Percentiles rank a stretch among this genome's conserved stretches.
These are phyloP conservation scores for Dolichoris vasculosae DNA, from an alignment of 1,140 invertebrate genomes.

Conservation along the genomic window DNA sequence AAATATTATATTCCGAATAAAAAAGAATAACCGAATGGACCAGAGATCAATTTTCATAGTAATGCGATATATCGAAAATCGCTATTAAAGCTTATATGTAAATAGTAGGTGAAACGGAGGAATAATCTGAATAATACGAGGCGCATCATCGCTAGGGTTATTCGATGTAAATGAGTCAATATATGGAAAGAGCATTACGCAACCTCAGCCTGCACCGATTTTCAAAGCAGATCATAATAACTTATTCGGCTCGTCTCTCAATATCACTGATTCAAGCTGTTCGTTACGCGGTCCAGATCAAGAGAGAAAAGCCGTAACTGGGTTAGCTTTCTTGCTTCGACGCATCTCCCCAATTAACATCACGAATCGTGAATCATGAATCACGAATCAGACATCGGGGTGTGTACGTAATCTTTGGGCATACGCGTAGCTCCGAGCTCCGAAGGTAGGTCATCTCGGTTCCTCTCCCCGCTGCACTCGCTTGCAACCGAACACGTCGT, in stretches of 20 bases:
- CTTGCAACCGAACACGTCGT: constrained; percentile 15
- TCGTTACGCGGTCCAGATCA: constrained; percentile 11
- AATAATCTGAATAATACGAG: constrained; percentile 42
- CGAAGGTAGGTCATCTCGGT: neutral
- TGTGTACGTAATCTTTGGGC: constrained; percentile 1
- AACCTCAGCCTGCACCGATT: constrained; percentile 20
- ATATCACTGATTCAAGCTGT: constrained; percentile 46
- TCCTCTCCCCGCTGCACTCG: neutral
- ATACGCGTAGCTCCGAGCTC: too few relatives aligned
- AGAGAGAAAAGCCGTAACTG: neutral
- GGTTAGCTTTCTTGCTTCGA: constrained; percentile 27
- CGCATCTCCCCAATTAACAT: constrained; percentile 5
- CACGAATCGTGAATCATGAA: constrained; percentile 30
- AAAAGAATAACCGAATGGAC: neutral
- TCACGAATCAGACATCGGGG: constrained; percentile 26
- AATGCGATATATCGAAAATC: neutral
- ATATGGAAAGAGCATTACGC: neutral
- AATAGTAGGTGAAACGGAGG: neutral
- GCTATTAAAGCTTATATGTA: neutral
- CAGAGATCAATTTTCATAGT: constrained; percentile 6
- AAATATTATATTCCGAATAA: neutral
- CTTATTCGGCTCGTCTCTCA: constrained; percentile 44
- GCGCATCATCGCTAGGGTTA: constrained; percentile 20
- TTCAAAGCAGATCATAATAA: constrained; percentile 41
- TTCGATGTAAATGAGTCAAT: constrained; percentile 48